Evolutionary conservation across 2,113 vertebrate species (phyloP).

Genomic region (Delphinapterus leucas): DNA sequence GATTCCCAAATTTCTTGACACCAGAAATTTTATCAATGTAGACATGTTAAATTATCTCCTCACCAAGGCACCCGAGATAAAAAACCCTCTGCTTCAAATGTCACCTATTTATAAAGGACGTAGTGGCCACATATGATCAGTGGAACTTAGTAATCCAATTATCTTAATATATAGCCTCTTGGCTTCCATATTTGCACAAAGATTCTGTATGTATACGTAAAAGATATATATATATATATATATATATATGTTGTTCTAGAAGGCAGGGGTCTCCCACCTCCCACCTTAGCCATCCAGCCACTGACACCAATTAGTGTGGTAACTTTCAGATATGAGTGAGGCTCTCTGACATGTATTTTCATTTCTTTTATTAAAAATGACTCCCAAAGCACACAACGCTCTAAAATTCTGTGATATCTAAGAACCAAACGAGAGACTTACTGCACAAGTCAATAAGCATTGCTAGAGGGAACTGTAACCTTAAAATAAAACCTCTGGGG

Average conservation of each 20-base stretch:
- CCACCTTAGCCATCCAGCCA: background rate
- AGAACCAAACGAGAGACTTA: background rate
- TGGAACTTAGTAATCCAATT: background rate
- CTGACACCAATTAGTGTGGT: background rate
- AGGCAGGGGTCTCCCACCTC: background rate
- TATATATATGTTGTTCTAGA: background rate
- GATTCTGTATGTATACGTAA: background rate
- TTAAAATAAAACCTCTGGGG: conserved; percentile 3
- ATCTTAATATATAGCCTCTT: background rate
- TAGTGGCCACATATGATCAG: background rate
- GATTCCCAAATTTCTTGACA: background rate
- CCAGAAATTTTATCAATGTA: background rate
- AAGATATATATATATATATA: background rate
- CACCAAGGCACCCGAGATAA: background rate
- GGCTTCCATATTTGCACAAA: background rate
- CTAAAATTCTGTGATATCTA: conserved; percentile 9
- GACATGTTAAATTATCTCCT: background rate
- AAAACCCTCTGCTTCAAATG: background rate
- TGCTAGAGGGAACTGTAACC: conserved; percentile 4
- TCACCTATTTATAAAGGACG: background rate
- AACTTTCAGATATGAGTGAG: background rate
- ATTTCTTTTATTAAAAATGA: background rate
- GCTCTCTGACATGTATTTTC: background rate
- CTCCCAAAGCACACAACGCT: background rate
- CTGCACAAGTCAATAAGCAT: background rate